Conservation (phyloP, 2,797 vertebrate species). For the Lindbergichthys nudifrons region DNA sequence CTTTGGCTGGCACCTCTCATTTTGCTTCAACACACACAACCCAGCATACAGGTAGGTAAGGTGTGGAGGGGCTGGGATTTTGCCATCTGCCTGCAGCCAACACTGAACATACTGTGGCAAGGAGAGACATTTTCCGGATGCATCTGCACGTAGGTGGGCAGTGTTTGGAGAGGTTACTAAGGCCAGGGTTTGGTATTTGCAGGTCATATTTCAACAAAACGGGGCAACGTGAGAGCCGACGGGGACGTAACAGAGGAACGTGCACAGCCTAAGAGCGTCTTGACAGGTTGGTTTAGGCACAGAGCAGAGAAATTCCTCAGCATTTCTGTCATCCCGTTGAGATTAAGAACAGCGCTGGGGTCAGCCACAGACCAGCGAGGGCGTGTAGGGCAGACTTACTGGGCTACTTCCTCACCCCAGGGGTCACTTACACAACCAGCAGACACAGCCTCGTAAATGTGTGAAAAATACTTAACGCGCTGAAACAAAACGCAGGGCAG, state of each 20-base stretch:
- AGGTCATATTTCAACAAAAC: conserved; percentile 74
- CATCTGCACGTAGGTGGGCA: conserved; percentile 64
- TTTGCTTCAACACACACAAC: conserved; percentile 27
- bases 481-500: conserved; percentile 48
- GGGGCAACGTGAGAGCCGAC: conserved; percentile 48
- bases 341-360: conserved; percentile 61
- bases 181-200: conserved; percentile 61
- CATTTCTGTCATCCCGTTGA: conserved; percentile 70
- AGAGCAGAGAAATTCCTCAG: conserved; percentile 84
- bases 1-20: conserved; percentile 32
- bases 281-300: conserved; percentile 76
- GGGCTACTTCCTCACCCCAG: conserved; percentile 39
- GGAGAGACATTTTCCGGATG: conserved; percentile 64
- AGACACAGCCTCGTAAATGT: conserved; percentile 43
- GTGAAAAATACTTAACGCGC: conserved; percentile 21
- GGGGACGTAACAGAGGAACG: conserved; percentile 48
- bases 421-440: conserved; percentile 57
- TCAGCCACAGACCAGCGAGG: conserved; percentile 58
- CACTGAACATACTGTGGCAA: conserved; percentile 49
- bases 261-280: conserved; percentile 40
- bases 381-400: conserved; percentile 30
- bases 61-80: conserved; percentile 21
- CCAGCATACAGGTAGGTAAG: conserved; percentile 51
- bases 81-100: conserved; percentile 46
- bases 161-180: conserved; percentile 65